Conservation (phyloP, 2,888 invertebrate species). For the Pyrrhia umbra region DNA sequence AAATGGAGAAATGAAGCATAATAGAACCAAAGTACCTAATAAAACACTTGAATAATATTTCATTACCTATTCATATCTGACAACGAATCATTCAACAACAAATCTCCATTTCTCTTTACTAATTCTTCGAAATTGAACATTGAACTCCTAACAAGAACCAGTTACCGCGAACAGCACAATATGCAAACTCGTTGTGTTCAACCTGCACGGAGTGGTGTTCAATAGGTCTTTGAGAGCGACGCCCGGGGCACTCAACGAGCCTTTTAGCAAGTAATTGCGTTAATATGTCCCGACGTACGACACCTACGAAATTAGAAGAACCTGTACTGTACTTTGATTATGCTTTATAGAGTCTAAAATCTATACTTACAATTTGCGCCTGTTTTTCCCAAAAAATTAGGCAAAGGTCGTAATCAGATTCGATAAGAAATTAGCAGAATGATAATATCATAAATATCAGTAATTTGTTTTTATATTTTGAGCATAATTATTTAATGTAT, state of each 20-base stretch:
- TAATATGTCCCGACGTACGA: constrained; percentile 82
- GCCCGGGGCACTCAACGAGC: constrained; percentile 80
- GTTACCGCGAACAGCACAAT: constrained; percentile 45
- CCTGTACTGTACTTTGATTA: constrained; percentile 64
- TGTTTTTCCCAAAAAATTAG: background rate
- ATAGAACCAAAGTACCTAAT: too few species aligned
- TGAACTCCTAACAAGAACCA: constrained; percentile 22
- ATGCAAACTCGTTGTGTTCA: constrained; percentile 59
- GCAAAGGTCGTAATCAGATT: too few species aligned
- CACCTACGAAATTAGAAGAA: constrained; percentile 82
- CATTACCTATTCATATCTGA: too few species aligned
- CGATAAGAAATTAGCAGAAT: too few species aligned
- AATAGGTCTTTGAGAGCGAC: constrained; percentile 75
- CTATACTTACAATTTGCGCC: background rate
- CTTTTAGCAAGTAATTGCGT: constrained; percentile 88
- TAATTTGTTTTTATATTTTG: too few species aligned
- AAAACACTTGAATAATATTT: too few species aligned
- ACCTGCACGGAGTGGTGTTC: constrained; percentile 58
- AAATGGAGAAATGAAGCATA: too few species aligned
- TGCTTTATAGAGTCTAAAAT: constrained; percentile 11
- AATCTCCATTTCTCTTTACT: background rate
- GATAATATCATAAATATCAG: too few species aligned
- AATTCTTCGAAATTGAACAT: constrained; percentile 24
- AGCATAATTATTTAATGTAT: too few species aligned
- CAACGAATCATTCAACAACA: too few species aligned